A percentile compares a stretch with the other conserved stretches of the same genome.
Conservation (phyloP, 2,888 invertebrate species). For the Laothoe populi region DNA sequence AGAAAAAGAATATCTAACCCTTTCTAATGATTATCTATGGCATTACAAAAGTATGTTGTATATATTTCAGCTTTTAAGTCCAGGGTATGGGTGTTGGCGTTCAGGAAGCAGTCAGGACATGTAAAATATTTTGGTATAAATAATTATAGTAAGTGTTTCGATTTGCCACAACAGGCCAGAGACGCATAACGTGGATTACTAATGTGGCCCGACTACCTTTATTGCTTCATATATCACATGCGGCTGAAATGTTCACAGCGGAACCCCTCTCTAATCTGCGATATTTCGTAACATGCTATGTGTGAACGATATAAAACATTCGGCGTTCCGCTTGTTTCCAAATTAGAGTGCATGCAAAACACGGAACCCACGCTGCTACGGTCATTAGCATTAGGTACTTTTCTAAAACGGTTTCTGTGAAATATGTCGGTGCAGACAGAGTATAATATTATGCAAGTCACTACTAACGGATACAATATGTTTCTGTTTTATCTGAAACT, state of each 20-base stretch:
- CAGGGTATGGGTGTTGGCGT: too few relatives aligned
- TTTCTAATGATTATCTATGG: too few relatives aligned
- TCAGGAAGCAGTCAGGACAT: too few relatives aligned
- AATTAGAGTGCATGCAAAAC: slow-evolving; percentile 8
- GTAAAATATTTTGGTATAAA: too few relatives aligned
- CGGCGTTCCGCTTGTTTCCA: slow-evolving; percentile 8
- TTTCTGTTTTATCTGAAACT: too few relatives aligned
- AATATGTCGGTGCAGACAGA: not conserved
- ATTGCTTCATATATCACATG: not conserved
- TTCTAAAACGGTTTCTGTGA: not conserved
- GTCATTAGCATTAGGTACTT: not conserved
- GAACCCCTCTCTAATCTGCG: not conserved
- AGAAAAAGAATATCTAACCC: too few relatives aligned
- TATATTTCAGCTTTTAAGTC: too few relatives aligned
- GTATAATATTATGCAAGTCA: not conserved
- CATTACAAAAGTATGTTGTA: too few relatives aligned
- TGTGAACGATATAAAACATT: slow-evolving; percentile 8
- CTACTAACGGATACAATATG: not conserved
- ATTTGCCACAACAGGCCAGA: too few relatives aligned
- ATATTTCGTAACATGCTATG: not conserved
- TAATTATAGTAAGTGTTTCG: too few relatives aligned
- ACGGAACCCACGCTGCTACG: slow-evolving; percentile 2
- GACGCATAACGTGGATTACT: too few relatives aligned
- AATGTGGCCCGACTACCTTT: too few relatives aligned
- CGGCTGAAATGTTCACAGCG: not conserved